Conservation (phyloP, 2,797 vertebrate species). For the Odontamblyopus lacepedii region DNA sequence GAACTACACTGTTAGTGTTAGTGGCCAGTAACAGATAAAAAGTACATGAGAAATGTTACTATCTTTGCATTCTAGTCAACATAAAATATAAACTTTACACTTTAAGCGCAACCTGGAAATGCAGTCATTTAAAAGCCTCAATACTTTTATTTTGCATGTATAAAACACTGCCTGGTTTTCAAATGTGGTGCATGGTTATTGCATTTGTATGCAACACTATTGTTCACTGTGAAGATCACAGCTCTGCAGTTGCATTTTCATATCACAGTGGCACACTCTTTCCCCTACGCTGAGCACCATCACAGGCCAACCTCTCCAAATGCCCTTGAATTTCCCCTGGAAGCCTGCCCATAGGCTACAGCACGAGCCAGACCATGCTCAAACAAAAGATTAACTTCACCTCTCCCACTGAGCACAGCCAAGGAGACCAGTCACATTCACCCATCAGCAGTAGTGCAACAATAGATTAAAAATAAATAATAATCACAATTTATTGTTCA, state of each 20-base stretch:
- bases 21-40: not conserved
- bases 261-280: slow-evolving; percentile 57
- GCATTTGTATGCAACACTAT: slow-evolving; percentile 58
- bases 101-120: slow-evolving; percentile 44
- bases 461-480: slow-evolving; percentile 4
- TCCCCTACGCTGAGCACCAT: slow-evolving; percentile 56
- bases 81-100: not conserved
- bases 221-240: slow-evolving; percentile 61
- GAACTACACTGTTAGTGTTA: slow-evolving; percentile 23
- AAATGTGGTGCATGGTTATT: slow-evolving; percentile 42
- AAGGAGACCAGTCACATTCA: slow-evolving; percentile 47
- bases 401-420: slow-evolving; percentile 40
- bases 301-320: slow-evolving; percentile 59
- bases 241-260: slow-evolving; percentile 63
- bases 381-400: slow-evolving; percentile 72
- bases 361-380: slow-evolving; percentile 51
- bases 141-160: slow-evolving; percentile 46
- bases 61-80: not conserved
- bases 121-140: slow-evolving; percentile 48
- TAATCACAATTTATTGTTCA: no score
- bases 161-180: slow-evolving; percentile 47
- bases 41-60: slow-evolving; percentile 21
- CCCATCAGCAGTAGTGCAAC: slow-evolving; percentile 38
- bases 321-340: slow-evolving; percentile 73
- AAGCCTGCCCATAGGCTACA: slow-evolving; percentile 63